Conservation (phyloP, 2,888 invertebrate genomes). For the Pardosa pseudoannulata region DNA sequence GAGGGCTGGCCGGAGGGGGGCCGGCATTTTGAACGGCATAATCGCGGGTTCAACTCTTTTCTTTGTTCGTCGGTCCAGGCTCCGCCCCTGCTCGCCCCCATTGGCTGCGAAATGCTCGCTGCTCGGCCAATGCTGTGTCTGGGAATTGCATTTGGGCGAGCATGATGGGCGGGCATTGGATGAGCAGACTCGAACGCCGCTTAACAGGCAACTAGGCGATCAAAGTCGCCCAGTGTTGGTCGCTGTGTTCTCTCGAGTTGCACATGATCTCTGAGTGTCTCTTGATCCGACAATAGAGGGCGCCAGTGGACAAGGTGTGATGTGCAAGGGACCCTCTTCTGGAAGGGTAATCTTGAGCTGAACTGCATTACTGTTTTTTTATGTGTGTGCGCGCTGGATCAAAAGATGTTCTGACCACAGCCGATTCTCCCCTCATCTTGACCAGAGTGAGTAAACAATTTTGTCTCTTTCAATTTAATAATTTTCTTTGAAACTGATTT, state of each 20-base stretch:
- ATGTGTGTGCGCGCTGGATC: neutral
- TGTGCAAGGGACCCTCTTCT: neutral
- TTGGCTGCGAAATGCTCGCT: slow-evolving; percentile 35
- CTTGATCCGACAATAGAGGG: slow-evolving; percentile 51
- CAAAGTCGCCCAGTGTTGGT: slow-evolving; percentile 59
- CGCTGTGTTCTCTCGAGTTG: slow-evolving; percentile 59
- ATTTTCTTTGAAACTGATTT: no score
- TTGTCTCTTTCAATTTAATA: no score
- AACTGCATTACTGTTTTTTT: neutral
- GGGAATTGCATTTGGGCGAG: slow-evolving; percentile 58
- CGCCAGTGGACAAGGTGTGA: slow-evolving; percentile 39
- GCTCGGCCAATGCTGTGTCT: slow-evolving; percentile 48
- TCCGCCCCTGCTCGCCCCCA: slow-evolving; percentile 37
- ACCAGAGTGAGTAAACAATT: neutral
- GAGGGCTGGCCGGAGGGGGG: slow-evolving; percentile 45
- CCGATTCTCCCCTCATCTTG: neutral
- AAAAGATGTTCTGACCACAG: neutral
- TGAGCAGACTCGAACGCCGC: slow-evolving; percentile 61
- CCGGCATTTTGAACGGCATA: slow-evolving; percentile 37
- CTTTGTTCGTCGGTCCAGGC: slow-evolving; percentile 27
- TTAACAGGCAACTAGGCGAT: slow-evolving; percentile 52
- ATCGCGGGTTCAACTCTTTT: slow-evolving; percentile 64
- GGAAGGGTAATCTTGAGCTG: neutral
- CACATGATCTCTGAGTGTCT: slow-evolving; percentile 44
- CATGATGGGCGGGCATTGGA: slow-evolving; percentile 69